Conservation (phyloP, 1,140 invertebrate species). For the Meteorus sp. region DNA sequence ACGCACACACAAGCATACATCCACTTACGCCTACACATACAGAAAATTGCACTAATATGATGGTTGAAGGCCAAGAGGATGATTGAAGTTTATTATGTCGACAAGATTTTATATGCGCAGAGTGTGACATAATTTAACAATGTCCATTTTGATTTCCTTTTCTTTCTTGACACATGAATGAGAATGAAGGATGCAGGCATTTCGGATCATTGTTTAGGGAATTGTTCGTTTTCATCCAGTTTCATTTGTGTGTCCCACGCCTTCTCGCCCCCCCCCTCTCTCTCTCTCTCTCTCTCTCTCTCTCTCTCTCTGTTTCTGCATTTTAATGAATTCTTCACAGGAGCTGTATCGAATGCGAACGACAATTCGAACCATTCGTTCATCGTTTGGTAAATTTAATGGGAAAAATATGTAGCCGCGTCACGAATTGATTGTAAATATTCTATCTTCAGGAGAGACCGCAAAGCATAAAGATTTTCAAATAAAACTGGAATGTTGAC, state of each 20-base stretch:
- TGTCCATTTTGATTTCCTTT: background rate
- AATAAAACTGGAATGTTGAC: too few relatives aligned
- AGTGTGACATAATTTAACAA: background rate
- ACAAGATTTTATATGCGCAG: background rate
- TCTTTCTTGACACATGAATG: background rate
- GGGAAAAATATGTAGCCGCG: too few relatives aligned
- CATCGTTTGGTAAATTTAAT: too few relatives aligned
- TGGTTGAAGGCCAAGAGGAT: slow-evolving; percentile 9
- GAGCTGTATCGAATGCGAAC: background rate
- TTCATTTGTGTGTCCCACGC: background rate
- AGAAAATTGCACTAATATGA: background rate
- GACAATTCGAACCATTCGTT: too few relatives aligned
- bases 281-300: slow-evolving; percentile 3
- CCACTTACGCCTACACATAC: background rate
- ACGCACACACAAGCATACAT: background rate
- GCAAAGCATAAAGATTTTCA: too few relatives aligned
- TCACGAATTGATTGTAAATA: too few relatives aligned
- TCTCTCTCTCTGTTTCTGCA: slow-evolving; percentile 8
- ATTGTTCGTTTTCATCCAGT: background rate
- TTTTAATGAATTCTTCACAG: background rate
- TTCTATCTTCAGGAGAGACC: too few relatives aligned
- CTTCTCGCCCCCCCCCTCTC: background rate
- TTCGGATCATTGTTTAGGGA: background rate
- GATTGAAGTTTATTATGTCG: slow-evolving; percentile 12
- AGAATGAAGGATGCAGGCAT: background rate